These are phyloP conservation scores for Oxygymnocypris stewartii DNA, from an alignment of 2,113 vertebrate species.

Conservation along the genomic window DNA sequence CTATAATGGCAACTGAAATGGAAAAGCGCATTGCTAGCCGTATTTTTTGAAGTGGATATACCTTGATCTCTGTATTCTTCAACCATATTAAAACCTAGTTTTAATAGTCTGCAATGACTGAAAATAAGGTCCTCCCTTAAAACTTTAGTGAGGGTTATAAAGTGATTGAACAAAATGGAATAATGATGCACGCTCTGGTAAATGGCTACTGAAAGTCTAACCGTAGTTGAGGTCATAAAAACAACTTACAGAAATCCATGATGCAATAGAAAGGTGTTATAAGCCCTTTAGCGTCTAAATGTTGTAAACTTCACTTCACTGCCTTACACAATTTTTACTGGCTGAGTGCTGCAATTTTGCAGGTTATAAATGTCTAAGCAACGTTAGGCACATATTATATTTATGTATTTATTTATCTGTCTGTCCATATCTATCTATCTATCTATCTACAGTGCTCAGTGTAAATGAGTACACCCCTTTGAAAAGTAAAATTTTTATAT, in stretches of 20 bases:
- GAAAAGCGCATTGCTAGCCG: constrained; percentile 50
- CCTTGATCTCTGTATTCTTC: constrained; percentile 64
- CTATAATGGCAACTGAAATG: constrained; percentile 49
- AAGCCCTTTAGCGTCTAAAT: constrained; percentile 14
- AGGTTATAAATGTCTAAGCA: constrained; percentile 11
- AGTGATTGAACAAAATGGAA: constrained; percentile 68
- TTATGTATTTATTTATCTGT: no score
- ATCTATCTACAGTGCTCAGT: no score
- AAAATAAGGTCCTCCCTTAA: constrained; percentile 47
- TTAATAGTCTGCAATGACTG: constrained; percentile 47
- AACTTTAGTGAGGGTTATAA: constrained; percentile 47
- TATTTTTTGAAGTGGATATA: constrained; percentile 53
- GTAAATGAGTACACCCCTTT: no score
- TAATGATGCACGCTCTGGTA: constrained; percentile 45
- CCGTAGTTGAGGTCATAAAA: constrained; percentile 29
- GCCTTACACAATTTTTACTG: not conserved
- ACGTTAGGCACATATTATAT: not conserved
- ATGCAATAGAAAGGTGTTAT: not conserved
- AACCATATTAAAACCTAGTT: constrained; percentile 47
- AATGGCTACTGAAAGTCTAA: constrained; percentile 35
- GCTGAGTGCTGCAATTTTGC: not conserved
- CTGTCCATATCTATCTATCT: no score
- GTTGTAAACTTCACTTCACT: constrained; percentile 32
- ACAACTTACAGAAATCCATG: constrained; percentile 42
- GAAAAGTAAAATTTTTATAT: no score